Evolutionary conservation across 2,797 vertebrate genomes (phyloP), one percentile per base, ranked within the genome.

Genomic region (Lophotriccus pileatus): DNA sequence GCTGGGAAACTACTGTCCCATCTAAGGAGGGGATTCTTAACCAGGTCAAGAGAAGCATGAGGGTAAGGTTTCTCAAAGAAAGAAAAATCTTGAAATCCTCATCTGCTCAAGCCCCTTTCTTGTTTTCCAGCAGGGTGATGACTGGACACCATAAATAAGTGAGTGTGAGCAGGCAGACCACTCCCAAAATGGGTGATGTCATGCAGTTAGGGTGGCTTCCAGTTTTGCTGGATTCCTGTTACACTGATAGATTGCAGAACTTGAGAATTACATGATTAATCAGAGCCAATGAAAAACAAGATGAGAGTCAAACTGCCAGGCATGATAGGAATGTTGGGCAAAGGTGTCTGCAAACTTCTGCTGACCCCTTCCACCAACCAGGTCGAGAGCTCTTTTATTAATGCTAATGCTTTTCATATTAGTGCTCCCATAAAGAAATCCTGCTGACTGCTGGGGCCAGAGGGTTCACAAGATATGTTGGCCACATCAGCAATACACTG

Each of bases 301-400:
- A 82, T 14, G 83, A 86, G 89, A 79, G 47, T 36, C 79, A 81
- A 91, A 60, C 37, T 89, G 74, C 77, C 77, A 74, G 67, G 92
- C 63, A 97, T 2, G 85, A 86, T 43, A 93, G 89, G 96, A 96
- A 96, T 93, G 96, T 52, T 79, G 87, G 87, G 44, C 84, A 95
- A 95, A 97, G 90, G 95, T 96, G 94, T 92, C 95, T 84, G 80
- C 95, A 96, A 97, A 96, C 94, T 96, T 91, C 92, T 93, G 60
- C 84, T 96, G 93, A 96, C 96, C 91, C 85, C 53, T 82, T 53
- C 37, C 85, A 95, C 63, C 72, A 90, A 52, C 44, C 50, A 77
- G 69, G 90, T 86, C 12, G 19, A 80, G 85, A 93, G 63, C 68
- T 83, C 86, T 96, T 96, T 93, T 93, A 96, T 96, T 96, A 97